Evolutionary conservation across 2,797 vertebrate species (phyloP).

Genomic region (Avahi laniger): DNA sequence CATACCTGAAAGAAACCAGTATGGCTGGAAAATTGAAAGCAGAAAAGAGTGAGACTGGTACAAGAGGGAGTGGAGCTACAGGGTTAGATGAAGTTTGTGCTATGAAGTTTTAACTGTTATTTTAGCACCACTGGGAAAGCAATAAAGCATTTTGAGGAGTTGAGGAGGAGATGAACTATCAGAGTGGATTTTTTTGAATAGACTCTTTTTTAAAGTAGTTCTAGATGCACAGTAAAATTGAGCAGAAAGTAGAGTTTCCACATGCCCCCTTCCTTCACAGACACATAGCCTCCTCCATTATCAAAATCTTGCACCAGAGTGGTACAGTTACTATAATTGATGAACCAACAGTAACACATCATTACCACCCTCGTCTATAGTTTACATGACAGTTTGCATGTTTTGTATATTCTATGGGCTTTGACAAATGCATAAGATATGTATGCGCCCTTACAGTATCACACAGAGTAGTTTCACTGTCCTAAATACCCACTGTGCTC

Average conservation of each 20-base stretch:
- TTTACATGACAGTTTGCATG: background rate
- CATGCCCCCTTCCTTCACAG: background rate
- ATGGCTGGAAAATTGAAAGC: background rate
- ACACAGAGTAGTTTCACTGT: background rate
- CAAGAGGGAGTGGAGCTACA: background rate
- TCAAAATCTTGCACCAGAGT: background rate
- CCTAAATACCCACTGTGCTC: background rate
- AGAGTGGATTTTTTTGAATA: background rate
- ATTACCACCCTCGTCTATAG: fast-evolving
- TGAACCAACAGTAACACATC: background rate
- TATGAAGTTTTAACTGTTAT: background rate
- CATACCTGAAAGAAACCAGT: background rate
- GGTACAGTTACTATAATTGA: background rate
- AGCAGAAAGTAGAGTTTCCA: background rate
- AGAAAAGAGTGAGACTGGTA: background rate
- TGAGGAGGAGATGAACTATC: background rate
- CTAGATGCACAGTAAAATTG: background rate
- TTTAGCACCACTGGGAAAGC: background rate
- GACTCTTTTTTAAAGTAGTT: background rate
- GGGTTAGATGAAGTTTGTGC: background rate
- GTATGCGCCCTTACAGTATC: background rate
- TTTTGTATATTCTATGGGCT: background rate
- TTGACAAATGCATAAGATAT: background rate
- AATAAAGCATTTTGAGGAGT: background rate
- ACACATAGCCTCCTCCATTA: background rate